Evolutionary conservation across 2,113 vertebrate species (phyloP), one percentile per base, ranked within the genome.

Genomic region (Oncorhynchus gorbuscha): DNA sequence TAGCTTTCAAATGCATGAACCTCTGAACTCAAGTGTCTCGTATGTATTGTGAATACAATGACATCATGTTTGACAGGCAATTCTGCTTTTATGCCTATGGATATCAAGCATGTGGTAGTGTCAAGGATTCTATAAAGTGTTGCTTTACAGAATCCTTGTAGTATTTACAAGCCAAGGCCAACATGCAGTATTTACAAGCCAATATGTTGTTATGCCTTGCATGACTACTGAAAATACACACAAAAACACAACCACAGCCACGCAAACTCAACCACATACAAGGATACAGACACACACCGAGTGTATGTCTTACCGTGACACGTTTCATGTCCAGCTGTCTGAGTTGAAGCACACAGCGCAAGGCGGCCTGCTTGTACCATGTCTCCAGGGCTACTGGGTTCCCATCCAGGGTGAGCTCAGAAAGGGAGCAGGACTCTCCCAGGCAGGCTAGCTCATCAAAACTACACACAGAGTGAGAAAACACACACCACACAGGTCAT

Each of bases 311-410:
- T 93, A 99, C 98, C 83, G 97, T 98, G 92, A 99, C 93, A 86
- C 96, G 96, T 94, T 97, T 99, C 97, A 97, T 99, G 87, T 99
- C 97, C 89, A 99, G 96, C 94, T 97, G 97, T 92, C 92, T 95
- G 79, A 99, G 96, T 90, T 98, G 96, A 94, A 95, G 94, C 95
- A 99, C 95, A 90, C 95, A 96, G 93, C 96, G 96, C 82, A 99
- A 95, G 91, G 96, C 86, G 7, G 95, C 96, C 90, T 95, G 96
- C 90, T 95, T 99, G 97, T 99, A 99, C 95, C 97, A 99, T 97
- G 97, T 94, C 96, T 99, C 97, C 94, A 97, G 95, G 88, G 96
- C 97, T 95, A 99, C 95, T 77, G 97, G 97, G 85, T 99, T 99
- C 94, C 97, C 97, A 97, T 99, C 97, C 94, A 99, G 95, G 83